Conservation (phyloP, 2,113 vertebrate species). For the Pteronura brasiliensis region DNA sequence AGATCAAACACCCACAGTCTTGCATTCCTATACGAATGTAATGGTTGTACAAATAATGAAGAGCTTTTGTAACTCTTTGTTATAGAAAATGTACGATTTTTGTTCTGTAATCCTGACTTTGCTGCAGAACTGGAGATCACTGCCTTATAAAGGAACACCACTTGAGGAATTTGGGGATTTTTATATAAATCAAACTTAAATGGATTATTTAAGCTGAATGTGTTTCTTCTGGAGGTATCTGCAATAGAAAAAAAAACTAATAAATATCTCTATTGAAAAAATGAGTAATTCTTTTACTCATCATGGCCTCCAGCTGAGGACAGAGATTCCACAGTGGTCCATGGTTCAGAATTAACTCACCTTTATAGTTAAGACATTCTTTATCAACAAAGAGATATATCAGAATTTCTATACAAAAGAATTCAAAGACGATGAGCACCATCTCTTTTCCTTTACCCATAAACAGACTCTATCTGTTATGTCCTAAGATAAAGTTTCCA, state of each 20-base stretch:
- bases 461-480: not conserved
- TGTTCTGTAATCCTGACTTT: not conserved
- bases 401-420: not conserved
- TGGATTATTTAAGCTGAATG: not conserved
- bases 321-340: not conserved
- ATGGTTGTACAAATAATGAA: not conserved
- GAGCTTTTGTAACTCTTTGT: not conserved
- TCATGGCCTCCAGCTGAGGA: not conserved
- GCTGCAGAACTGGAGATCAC: not conserved
- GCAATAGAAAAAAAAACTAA: not conserved
- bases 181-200: slow-evolving; percentile 37
- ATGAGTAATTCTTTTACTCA: not conserved
- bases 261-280: not conserved
- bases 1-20: not conserved
- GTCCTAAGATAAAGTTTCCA: not conserved
- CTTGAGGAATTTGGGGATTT: not conserved
- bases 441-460: not conserved
- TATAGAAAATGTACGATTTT: not conserved
- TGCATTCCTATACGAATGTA: not conserved
- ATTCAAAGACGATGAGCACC: not conserved
- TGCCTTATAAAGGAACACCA: not conserved
- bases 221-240: not conserved
- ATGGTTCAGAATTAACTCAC: not conserved
- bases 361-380: not conserved
- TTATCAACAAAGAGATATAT: not conserved